Conservation (phyloP, 2,888 invertebrate genomes). For the Hypsopygia costalis region DNA sequence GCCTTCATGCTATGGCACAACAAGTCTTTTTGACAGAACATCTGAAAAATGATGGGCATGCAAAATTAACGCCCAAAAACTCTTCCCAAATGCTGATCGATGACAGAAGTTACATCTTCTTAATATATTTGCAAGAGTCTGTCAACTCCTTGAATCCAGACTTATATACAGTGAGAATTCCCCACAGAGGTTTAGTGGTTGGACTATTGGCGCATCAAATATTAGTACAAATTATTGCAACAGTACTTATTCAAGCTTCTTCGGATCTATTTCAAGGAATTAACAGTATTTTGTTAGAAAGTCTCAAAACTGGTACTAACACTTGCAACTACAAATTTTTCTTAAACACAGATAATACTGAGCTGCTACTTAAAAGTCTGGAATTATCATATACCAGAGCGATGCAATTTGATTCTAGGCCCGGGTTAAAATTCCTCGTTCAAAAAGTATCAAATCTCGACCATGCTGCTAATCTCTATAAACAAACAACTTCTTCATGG, state of each 20-base stretch:
- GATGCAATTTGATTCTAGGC: constrained; percentile 92
- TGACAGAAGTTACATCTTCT: constrained; percentile 93
- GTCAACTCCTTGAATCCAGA: constrained; percentile 86
- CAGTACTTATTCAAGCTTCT: constrained; percentile 89
- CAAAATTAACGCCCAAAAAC: constrained; percentile 56
- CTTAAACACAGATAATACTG: constrained; percentile 82
- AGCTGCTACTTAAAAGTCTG: constrained; percentile 87
- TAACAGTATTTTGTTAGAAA: constrained; percentile 80
- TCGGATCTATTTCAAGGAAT: constrained; percentile 82
- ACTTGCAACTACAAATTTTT: constrained; percentile 68
- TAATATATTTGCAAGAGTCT: constrained; percentile 89
- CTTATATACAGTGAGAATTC: constrained; percentile 90
- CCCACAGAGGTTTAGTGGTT: constrained; percentile 92
- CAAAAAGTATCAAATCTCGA: constrained; percentile 95
- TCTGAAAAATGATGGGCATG: constrained; percentile 50
- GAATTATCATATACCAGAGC: constrained; percentile 91
- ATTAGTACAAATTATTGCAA: constrained; percentile 94
- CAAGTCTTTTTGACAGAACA: constrained; percentile 89
- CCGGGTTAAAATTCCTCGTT: constrained; percentile 95
- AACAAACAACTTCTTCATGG: constrained; percentile 95
- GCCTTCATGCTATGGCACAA: constrained; percentile 92
- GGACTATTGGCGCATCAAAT: constrained; percentile 96
- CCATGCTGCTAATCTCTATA: constrained; percentile 93
- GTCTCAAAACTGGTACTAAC: constrained; percentile 65
- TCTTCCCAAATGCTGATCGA: constrained; percentile 82